phyloP scores from a whole-genome alignment of 2,113 vertebrate genomes.

The Thermophis baileyi region DNA sequence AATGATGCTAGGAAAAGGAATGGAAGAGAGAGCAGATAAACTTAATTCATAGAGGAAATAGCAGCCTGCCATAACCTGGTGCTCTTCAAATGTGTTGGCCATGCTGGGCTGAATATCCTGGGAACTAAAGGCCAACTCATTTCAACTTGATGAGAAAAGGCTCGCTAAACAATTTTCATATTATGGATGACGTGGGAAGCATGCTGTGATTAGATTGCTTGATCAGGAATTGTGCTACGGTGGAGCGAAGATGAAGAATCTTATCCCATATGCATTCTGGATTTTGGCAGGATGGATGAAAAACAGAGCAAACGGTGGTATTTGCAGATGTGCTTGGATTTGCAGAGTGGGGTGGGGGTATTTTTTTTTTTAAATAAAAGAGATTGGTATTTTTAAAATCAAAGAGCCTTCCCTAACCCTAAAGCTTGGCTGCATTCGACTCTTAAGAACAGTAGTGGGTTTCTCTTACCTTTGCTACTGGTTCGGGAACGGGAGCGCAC shows the following conservation, averaged over 20 bases:
- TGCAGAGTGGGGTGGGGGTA: neutral
- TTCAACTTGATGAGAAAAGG: neutral
- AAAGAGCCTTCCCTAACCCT: neutral
- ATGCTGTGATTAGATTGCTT: neutral
- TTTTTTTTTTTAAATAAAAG: too few relatives aligned
- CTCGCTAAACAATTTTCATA: neutral
- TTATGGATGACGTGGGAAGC: neutral
- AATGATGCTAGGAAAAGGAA: too few relatives aligned
- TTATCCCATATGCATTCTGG: neutral
- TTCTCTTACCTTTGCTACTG: too few relatives aligned
- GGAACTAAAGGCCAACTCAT: neutral
- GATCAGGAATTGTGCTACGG: neutral
- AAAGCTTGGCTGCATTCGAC: neutral
- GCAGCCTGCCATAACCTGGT: too few relatives aligned
- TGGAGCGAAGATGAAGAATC: neutral
- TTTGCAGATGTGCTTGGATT: neutral
- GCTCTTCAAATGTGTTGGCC: neutral
- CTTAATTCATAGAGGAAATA: too few relatives aligned
- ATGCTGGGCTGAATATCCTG: neutral
- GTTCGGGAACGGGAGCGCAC: too few relatives aligned
- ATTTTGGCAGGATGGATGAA: neutral
- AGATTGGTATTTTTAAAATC: neutral
- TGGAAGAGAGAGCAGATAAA: too few relatives aligned
- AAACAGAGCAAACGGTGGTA: neutral
- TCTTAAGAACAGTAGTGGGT: too few relatives aligned